Evolutionary conservation across 2,797 vertebrate species (phyloP), one percentile per base, ranked within the genome.

Genomic region (Galagoides demidoff): DNA sequence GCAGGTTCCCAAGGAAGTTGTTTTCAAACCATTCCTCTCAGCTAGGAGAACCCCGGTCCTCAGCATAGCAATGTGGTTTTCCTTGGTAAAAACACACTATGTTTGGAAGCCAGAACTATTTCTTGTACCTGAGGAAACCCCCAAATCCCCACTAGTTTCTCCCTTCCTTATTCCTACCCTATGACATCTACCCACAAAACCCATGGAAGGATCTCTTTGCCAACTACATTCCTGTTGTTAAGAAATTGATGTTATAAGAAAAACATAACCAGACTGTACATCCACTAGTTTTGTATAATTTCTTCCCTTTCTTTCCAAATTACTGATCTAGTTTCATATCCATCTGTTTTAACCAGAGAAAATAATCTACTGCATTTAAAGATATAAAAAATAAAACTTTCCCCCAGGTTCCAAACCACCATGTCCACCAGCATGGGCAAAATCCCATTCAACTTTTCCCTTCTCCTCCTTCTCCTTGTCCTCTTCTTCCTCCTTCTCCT

Each of bases 341-440:
- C 14, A 88, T 66, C 16, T 37, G 13, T 13, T 87, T 82, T 92
- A 73, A 81, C 14, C 73, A 89, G 39, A 76, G 52, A 88, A 94
- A 92, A 94, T 22, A 93, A 96, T 43, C 19, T 57, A 83, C 78
- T 92, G 9, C 55, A 94, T 83, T 94, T 66, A 49, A 97, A 96
- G 23, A 85, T 49, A 61, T 37, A 55, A 74, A 85, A 89, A 71
- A 61, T 45, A 10, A 66, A 88, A 90, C 2, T 74, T 95, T 95
- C 57, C 49, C 83, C 19, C 12, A 61, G 19, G 34, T 95, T 77
- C 29, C 78, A 94, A 89, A 31, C 3, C 71, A 95, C 37, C 45
- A 76, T 73, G 55, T 16, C 7, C 52, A 85, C 20, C 61, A 90
- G 55, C 27, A 63, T 45, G 52, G 31, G 1, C 4, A 88, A 83